Conservation (phyloP, 1,140 invertebrate genomes). For the Sycophaga agraensis region DNA sequence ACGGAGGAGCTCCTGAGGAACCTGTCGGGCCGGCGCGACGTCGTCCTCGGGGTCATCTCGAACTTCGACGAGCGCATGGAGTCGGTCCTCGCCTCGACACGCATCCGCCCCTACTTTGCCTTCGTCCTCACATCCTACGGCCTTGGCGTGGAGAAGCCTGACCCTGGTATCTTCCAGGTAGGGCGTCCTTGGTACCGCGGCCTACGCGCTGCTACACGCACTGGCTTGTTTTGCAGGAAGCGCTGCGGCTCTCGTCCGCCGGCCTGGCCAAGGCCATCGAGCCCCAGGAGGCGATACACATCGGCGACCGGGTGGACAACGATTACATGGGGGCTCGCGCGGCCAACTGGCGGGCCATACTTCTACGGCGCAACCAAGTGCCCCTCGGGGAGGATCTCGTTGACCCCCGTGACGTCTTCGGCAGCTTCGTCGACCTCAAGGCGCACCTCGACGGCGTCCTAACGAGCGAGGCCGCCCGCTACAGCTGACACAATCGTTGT, state of each 20-base stretch:
- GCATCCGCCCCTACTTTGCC: slow-evolving; percentile 70
- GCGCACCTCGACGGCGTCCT: slow-evolving; percentile 29
- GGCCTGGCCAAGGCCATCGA: slow-evolving; percentile 38
- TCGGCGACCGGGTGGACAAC: slow-evolving; percentile 74
- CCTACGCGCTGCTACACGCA: no score
- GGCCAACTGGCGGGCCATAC: slow-evolving; percentile 74
- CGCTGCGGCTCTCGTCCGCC: slow-evolving; percentile 59
- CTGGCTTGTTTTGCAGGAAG: slow-evolving; percentile 56
- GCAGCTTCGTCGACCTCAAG: slow-evolving; percentile 40
- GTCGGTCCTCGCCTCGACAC: slow-evolving; percentile 65
- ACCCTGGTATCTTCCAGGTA: slow-evolving; percentile 68
- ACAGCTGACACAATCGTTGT: no score
- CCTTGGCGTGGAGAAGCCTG: slow-evolving; percentile 74
- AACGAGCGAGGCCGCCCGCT: neutral
- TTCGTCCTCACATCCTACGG: slow-evolving; percentile 80
- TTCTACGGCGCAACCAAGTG: slow-evolving; percentile 54
- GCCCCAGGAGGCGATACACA: slow-evolving; percentile 72
- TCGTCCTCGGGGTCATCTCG: slow-evolving; percentile 77
- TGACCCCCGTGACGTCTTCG: slow-evolving; percentile 31
- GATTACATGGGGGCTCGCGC: slow-evolving; percentile 78
- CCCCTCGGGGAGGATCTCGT: slow-evolving; percentile 10
- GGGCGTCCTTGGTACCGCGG: no score
- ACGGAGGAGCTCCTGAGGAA: slow-evolving; percentile 65
- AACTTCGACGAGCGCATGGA: slow-evolving; percentile 85
- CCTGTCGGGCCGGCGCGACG: slow-evolving; percentile 54